These are phyloP conservation scores for Drosophila buzzatii DNA, from an alignment of 2,888 invertebrate species.

Conservation along the genomic window DNA sequence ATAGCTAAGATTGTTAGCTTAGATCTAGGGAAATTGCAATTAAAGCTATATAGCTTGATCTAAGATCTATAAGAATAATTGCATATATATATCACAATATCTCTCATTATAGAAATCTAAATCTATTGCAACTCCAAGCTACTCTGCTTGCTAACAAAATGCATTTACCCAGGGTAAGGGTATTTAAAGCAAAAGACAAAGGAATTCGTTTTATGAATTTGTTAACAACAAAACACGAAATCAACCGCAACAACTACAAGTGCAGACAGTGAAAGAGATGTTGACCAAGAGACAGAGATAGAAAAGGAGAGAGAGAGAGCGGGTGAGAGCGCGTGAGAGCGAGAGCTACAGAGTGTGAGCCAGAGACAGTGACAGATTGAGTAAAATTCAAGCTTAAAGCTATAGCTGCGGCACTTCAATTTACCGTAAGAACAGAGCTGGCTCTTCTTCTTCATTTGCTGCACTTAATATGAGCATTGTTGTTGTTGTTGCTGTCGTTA, in stretches of 20 bases:
- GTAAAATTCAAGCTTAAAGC: constrained; percentile 22
- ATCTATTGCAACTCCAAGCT: no score
- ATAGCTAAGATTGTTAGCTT: not conserved
- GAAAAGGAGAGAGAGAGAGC: not conserved
- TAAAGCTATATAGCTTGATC: no score
- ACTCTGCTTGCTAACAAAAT: not conserved
- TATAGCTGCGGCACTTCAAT: constrained; percentile 39
- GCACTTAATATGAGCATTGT: not conserved
- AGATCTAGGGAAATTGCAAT: not conserved
- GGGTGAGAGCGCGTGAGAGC: not conserved
- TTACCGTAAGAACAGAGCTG: constrained; percentile 33
- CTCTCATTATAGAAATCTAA: no score
- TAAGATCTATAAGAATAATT: no score
- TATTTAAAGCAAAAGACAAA: constrained; percentile 45
- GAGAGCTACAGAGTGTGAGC: not conserved
- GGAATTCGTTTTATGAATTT: constrained; percentile 77
- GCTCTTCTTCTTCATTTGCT: constrained; percentile 6
- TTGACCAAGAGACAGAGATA: no score
- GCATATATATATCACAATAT: no score
- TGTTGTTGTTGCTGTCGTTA: not conserved
- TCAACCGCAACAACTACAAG: constrained; percentile 42
- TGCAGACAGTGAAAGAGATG: constrained; percentile 8
- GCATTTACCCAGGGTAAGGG: not conserved
- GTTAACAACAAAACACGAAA: constrained; percentile 71
- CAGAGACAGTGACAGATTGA: constrained; percentile 8